Base-by-base conservation (phyloP, 2,888 invertebrate species). In the Chymomyza caudatula region DNA sequence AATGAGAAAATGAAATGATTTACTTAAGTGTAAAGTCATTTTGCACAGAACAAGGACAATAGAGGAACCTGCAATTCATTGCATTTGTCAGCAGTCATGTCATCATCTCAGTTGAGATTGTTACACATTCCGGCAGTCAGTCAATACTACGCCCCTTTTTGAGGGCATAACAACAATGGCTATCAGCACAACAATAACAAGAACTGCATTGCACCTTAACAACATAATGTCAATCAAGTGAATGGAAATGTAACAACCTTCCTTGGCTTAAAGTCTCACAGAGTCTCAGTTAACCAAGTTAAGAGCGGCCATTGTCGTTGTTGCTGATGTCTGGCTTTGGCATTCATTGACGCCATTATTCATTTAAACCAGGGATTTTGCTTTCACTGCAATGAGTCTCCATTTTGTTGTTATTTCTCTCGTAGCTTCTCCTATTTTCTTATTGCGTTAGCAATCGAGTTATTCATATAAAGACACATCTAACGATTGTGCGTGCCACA, bases 161-260 rank as follows among this genome's bases (percentile, higher is more conserved):
- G 53, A 54, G 20, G 59, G 60, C 64, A 65, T 54, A 51, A 57
- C 60, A 57, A 60, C 60, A 67, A 57, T 13, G 20, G 51, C 63
- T 44, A 22, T 17, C 17, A 61, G 25, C 25, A 42, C 51, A 17
- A 51, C 59, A 29, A 58, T 44, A 44, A 58, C 20, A 47, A 44
- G 23, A 22, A 44, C 23, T 11, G 19, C 47, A 65, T 65, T 66
- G 63, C 81, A 78, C 80, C 81, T 85, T 66, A 83, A 80, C 80
- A 80, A 60, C 68, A 83, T 84, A 80, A 80, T 84, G 86, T 74
- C 81, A 80, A 86, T 80, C 84, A 81, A 69, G 69, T 80, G 80
- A n/a, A 83, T 81, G 78, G 72, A 76, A 86, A 69, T 81, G 82
- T 65, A 69, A 65, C 67, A 37, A 37, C 29, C 29, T 37, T 11